Conservation (phyloP, 2,113 vertebrate species). For the Burhinus bistriatus region DNA sequence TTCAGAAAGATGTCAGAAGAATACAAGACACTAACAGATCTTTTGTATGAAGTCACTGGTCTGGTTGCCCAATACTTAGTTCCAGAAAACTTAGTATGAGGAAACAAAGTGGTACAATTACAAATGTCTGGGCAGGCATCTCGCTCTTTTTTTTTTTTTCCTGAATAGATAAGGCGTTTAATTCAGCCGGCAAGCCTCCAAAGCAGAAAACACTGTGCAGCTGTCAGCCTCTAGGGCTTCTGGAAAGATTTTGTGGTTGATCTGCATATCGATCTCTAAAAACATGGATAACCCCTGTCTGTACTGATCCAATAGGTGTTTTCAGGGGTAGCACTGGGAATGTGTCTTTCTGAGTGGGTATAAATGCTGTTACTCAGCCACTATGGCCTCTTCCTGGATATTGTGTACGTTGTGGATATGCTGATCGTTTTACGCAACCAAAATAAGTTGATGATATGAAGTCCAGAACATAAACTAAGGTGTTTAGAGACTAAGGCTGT, state of each 20-base stretch:
- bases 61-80: not conserved
- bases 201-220: not conserved
- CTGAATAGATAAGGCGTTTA: not conserved
- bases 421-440: not conserved
- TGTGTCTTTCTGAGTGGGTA: not conserved
- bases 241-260: not conserved
- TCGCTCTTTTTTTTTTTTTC: not conserved
- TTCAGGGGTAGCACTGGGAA: not conserved
- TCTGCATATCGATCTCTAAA: not conserved
- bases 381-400: not conserved
- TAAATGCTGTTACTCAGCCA: not conserved
- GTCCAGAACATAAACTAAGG: not conserved
- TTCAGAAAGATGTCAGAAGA: not conserved
- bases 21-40: not conserved
- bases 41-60: not conserved
- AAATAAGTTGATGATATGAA: not conserved
- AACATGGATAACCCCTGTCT: not conserved
- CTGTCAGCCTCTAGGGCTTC: conserved; percentile 3
- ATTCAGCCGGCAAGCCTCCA: not conserved
- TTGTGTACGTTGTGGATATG: rapidly evolving
- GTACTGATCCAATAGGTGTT: not conserved
- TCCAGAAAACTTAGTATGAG: not conserved
- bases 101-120: not conserved
- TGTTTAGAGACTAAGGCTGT: not conserved
- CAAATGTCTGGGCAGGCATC: not conserved